Percentiles rank a stretch among this genome's conserved stretches.
These are phyloP conservation scores for Tupiocoris notatus DNA, from an alignment of 2,888 invertebrate genomes.

Conservation along the genomic window DNA sequence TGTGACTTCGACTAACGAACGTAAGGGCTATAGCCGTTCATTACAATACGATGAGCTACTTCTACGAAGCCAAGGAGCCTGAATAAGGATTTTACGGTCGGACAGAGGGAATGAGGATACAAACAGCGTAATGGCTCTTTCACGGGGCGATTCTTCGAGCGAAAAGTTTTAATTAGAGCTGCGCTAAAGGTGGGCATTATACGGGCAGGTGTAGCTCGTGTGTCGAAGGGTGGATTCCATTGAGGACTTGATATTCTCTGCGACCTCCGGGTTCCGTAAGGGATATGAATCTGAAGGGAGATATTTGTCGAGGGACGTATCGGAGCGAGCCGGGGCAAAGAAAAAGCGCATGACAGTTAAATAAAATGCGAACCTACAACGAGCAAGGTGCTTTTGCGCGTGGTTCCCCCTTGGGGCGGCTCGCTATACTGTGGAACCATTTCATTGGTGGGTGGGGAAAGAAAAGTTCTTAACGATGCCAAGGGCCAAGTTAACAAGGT, in stretches of 20 bases:
- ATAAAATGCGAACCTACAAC: not conserved
- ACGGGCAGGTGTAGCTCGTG: not conserved
- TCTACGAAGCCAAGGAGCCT: not conserved
- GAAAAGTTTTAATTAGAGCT: not conserved
- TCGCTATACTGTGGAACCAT: too few species aligned
- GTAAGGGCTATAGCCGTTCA: not conserved
- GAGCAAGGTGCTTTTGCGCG: not conserved
- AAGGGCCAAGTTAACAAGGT: not conserved
- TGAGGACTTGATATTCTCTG: not conserved
- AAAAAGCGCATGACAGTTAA: not conserved
- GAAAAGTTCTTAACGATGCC: not conserved
- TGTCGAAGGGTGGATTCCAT: not conserved
- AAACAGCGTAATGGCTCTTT: not conserved
- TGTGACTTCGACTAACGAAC: not conserved
- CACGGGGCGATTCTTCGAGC: not conserved
- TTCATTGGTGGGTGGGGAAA: too few species aligned
- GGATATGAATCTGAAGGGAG: too few species aligned
- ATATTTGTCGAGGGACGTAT: not conserved
- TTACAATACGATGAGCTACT: too few species aligned
- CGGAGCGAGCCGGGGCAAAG: not conserved
- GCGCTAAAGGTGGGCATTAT: not conserved
- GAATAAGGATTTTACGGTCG: not conserved
- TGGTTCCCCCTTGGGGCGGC: not conserved
- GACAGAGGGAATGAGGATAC: not conserved
- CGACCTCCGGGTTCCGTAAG: not conserved